These are phyloP conservation scores for Drosophila rufa DNA, from an alignment of 1,140 invertebrate genomes.

Conservation along the genomic window DNA sequence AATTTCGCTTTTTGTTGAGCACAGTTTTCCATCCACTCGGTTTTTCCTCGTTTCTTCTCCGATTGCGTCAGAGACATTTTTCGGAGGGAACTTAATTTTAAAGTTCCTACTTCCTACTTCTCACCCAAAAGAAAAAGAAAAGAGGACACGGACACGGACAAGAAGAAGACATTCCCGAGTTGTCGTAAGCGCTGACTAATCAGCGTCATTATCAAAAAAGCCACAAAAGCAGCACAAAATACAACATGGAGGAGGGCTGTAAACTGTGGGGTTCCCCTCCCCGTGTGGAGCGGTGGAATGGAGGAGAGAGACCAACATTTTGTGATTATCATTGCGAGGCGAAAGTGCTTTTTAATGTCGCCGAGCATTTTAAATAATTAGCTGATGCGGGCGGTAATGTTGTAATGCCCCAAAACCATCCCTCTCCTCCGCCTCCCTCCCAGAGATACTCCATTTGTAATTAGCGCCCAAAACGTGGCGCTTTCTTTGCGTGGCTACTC, in stretches of 20 bases:
- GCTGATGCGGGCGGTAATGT: slow-evolving; percentile 57
- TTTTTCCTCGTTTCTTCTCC: not conserved
- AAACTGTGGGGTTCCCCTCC: not conserved
- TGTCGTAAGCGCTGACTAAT: slow-evolving; percentile 78
- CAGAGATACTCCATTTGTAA: slow-evolving; percentile 44
- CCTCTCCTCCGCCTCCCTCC: not conserved
- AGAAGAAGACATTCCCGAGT: slow-evolving; percentile 49
- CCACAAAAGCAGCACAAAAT: slow-evolving; percentile 60
- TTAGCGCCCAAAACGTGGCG: slow-evolving; percentile 49
- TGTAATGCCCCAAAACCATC: slow-evolving; percentile 23
- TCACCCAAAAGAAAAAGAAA: not conserved
- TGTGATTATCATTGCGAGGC: slow-evolving; percentile 72
- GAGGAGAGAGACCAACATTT: slow-evolving; percentile 25
- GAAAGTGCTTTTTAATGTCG: slow-evolving; percentile 80
- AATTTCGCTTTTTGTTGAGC: slow-evolving; percentile 37
- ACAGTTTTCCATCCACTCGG: slow-evolving; percentile 9
- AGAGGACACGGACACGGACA: slow-evolving; percentile 5
- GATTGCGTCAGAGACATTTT: slow-evolving; percentile 44
- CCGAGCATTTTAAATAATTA: slow-evolving; percentile 80
- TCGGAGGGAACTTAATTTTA: slow-evolving; percentile 37
- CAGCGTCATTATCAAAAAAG: slow-evolving; percentile 78
- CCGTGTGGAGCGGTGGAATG: not conserved
- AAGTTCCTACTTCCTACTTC: slow-evolving; percentile 30
- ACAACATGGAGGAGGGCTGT: slow-evolving; percentile 5
- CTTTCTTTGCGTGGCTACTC: slow-evolving; percentile 19